Evolutionary conservation across 2,797 vertebrate genomes (phyloP), one percentile per base, ranked within the genome.

Genomic region (Schizopygopsis pylzovi): DNA sequence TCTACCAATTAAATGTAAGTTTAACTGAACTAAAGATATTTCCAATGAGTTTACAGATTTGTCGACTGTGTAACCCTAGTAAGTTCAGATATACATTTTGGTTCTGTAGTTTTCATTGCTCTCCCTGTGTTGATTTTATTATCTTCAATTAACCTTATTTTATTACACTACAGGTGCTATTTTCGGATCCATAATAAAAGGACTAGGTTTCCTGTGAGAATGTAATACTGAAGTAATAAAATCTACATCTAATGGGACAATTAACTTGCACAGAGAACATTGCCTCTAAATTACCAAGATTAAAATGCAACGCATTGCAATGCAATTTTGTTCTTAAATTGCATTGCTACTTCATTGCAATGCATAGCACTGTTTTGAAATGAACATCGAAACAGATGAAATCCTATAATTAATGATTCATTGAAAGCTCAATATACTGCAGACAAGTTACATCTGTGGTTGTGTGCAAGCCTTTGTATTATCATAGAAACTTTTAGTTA

Each of bases 201-300:
- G 13, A 56, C 61, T 77, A 6, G 4, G 22, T 59, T 84, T 84
- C n/a, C 37, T 33, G 37, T 37, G 18, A 9, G 65, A 72, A 25
- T 79, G 83, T 59, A 45, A 59, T 79, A 47, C 83, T 22, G 41
- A n/a, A 71, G 63, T 68, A 81, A 81, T 81, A 33, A 15, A 68
- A 72, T 79, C 28, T 49, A 47, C 68, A 39, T 70, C 25, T 54
- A 84, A 68, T 81, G 63, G 28, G 45, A 49, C 79, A 37, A 70
- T 70, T 81, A 68, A 52, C 45, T 81, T 68, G 28, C 79, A 68
- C 12, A 22, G 28, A 39, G 28, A 68, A 37, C 79, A 81, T 70
- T 3, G 7, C 63, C 18, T 47, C 67, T 85, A 68, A 77, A 65
- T 65, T 28, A 67, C 20, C 45, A 6, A 39, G 16, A 68, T 43